Evolutionary conservation across 1,140 invertebrate species (phyloP).

Genomic region (Eupristina koningsbergeri): DNA sequence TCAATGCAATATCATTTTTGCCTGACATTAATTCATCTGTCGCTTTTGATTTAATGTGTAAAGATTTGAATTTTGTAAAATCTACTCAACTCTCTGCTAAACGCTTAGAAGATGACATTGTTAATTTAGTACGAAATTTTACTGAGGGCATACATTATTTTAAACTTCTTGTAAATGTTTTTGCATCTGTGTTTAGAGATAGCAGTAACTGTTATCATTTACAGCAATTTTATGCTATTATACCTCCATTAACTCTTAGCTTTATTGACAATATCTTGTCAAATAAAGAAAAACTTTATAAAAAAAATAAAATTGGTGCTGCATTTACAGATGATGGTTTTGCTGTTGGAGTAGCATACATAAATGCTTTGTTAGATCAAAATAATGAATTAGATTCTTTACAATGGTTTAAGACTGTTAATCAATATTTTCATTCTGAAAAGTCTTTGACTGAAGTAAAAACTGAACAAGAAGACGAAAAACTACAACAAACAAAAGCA

Average conservation of each 20-base stretch:
- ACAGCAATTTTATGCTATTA: slow-evolving; percentile 93
- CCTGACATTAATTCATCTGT: slow-evolving; percentile 85
- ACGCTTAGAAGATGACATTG: slow-evolving; percentile 84
- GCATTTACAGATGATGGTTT: slow-evolving; percentile 99
- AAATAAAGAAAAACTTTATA: slow-evolving; percentile 93
- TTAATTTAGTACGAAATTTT: slow-evolving; percentile 87
- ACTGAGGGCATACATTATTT: slow-evolving; percentile 96
- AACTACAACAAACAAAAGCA: slow-evolving; percentile 93
- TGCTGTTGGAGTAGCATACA: slow-evolving; percentile 90
- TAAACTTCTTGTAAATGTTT: slow-evolving; percentile 93
- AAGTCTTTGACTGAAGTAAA: slow-evolving; percentile 64
- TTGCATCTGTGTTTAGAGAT: slow-evolving; percentile 90
- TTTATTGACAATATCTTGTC: slow-evolving; percentile 94
- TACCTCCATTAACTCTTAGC: slow-evolving; percentile 95
- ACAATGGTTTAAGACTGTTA: slow-evolving; percentile 95
- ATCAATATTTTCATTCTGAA: slow-evolving; percentile 79
- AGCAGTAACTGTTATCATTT: slow-evolving; percentile 88
- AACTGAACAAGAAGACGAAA: slow-evolving; percentile 79
- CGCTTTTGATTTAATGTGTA: slow-evolving; percentile 76
- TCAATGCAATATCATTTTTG: slow-evolving; percentile 91
- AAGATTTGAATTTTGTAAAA: slow-evolving; percentile 76
- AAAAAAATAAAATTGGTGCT: slow-evolving; percentile 88
- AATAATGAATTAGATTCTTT: slow-evolving; percentile 90
- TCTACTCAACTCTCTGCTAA: slow-evolving; percentile 78
- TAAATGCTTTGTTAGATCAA: slow-evolving; percentile 81